phyloP scores from a whole-genome alignment of 2,113 vertebrate genomes.

The Ameiurus melas region DNA sequence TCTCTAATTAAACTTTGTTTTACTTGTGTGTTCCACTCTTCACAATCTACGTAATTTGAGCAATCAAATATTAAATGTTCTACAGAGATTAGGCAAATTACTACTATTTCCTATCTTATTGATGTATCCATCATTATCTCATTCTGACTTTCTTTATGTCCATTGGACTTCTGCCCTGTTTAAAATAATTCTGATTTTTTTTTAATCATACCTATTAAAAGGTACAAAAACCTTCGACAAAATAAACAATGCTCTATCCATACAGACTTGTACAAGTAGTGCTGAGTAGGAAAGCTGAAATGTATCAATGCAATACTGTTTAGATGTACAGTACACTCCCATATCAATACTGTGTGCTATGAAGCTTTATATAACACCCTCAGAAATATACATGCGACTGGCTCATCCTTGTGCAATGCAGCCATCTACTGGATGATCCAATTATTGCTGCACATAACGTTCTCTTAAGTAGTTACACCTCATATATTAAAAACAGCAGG shows the following conservation, averaged over 20 bases:
- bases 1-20: not conserved
- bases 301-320: not conserved
- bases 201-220: too few relatives aligned
- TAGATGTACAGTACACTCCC: not conserved
- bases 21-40: not conserved
- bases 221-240: not conserved
- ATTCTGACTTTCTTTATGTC: not conserved
- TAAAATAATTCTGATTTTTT: not conserved
- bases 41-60: not conserved
- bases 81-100: not conserved
- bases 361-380: not conserved
- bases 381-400: not conserved
- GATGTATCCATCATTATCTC: not conserved
- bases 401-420: constrained; percentile 43
- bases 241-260: not conserved
- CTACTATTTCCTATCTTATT: not conserved
- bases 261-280: not conserved
- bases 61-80: not conserved
- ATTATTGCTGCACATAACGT: not conserved
- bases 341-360: not conserved
- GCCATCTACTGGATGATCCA: constrained; percentile 35
- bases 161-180: not conserved
- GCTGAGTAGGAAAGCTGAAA: not conserved
- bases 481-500: not conserved
- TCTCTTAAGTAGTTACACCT: not conserved